A percentile compares a stretch with the other conserved stretches of the same genome.
Conservation (phyloP, 2,888 invertebrate genomes). For the Campoplex nolae region DNA sequence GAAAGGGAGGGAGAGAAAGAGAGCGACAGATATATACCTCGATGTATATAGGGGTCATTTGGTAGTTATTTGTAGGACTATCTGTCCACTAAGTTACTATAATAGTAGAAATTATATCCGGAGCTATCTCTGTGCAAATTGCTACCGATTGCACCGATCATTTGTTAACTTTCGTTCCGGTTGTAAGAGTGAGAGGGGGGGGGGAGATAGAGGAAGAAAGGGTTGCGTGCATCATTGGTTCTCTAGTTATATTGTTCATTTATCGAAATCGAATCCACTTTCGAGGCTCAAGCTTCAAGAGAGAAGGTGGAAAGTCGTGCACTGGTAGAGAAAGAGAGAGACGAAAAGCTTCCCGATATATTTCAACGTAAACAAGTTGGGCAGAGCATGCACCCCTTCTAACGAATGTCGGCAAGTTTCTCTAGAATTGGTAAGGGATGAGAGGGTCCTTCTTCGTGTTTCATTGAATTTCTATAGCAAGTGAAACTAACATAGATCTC, state of each 20-base stretch:
- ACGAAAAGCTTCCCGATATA: constrained; percentile 38
- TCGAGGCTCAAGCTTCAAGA: neutral
- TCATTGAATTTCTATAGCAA: constrained; percentile 23
- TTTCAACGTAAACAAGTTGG: constrained; percentile 56
- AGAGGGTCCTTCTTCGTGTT: constrained; percentile 27
- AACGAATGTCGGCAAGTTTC: constrained; percentile 41
- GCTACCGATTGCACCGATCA: constrained; percentile 50
- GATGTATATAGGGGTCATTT: constrained; percentile 2
- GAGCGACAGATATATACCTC: neutral
- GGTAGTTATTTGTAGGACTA: constrained; percentile 54
- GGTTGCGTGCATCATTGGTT: constrained; percentile 31
- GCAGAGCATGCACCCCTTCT: constrained; percentile 10
- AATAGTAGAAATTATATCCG: constrained; percentile 55
- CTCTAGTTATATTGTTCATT: constrained; percentile 40
- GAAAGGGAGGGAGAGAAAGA: too few relatives aligned
- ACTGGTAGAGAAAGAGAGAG: constrained; percentile 13
- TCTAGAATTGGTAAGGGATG: neutral
- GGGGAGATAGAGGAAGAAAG: neutral
- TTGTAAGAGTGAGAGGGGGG: neutral
- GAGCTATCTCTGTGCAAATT: constrained; percentile 54
- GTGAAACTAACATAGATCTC: constrained; percentile 20
- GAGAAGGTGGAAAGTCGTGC: neutral
- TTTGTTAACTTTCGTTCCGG: constrained; percentile 58
- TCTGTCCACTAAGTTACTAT: constrained; percentile 28
- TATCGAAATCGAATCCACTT: constrained; percentile 41